These are phyloP conservation scores for Drosophila picticornis DNA, from an alignment of 2,888 invertebrate species.

Conservation along the genomic window DNA sequence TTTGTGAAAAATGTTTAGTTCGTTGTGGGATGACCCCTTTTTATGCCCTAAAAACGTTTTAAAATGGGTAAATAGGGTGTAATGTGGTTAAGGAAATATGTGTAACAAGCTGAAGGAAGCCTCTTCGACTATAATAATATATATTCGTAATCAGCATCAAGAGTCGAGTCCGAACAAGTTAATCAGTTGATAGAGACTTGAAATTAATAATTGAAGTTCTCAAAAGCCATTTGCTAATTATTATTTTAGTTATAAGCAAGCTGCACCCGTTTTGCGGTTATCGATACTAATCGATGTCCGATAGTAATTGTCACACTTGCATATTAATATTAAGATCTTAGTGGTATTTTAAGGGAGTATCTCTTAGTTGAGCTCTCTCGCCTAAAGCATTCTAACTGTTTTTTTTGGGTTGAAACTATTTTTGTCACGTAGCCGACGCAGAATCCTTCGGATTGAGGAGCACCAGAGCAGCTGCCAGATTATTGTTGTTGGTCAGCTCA, in stretches of 20 bases:
- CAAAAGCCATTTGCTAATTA: not conserved
- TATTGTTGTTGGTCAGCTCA: conserved; percentile 62
- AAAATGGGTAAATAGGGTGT: not conserved
- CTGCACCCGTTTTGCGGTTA: fast-evolving
- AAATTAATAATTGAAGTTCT: not conserved
- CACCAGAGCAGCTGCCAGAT: conserved; percentile 25
- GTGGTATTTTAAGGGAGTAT: not conserved
- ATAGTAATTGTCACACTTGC: not conserved
- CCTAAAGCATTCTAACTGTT: not conserved
- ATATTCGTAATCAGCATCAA: not conserved
- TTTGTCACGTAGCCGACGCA: conserved; percentile 10
- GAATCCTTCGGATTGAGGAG: conserved; percentile 19
- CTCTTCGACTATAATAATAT: not conserved
- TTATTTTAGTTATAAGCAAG: not conserved
- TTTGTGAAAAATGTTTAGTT: not conserved
- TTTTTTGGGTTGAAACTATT: not conserved
- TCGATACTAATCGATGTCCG: not conserved
- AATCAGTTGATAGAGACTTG: not conserved
- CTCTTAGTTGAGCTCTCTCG: not conserved
- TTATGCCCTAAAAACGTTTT: not conserved
- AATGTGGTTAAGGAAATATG: not conserved
- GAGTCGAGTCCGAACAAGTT: not conserved
- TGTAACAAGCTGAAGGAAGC: not conserved
- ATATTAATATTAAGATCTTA: not conserved
- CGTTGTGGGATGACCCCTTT: not conserved